These are phyloP conservation scores for Chrysopilus asiliformis DNA, from an alignment of 2,888 invertebrate genomes.

Conservation along the genomic window DNA sequence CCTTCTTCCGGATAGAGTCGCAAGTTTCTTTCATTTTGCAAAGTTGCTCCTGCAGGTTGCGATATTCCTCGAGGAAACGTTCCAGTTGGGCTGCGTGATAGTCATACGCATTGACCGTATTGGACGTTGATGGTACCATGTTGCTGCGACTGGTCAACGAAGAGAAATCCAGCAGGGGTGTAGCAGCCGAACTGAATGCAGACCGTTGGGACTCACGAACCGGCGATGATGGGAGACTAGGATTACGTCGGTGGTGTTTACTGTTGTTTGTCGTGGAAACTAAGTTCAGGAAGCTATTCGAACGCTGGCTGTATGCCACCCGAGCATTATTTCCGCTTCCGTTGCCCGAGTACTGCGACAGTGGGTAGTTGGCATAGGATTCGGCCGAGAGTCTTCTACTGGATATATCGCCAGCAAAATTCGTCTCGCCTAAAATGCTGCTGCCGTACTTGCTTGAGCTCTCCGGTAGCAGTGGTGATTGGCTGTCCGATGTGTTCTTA, in stretches of 20 bases:
- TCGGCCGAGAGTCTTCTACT: conserved; percentile 40
- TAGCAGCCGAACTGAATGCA: conserved; percentile 36
- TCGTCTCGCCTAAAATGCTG: conserved; percentile 50
- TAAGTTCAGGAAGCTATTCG: conserved; percentile 59
- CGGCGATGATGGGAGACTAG: conserved; percentile 53
- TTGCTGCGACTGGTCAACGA: conserved; percentile 37
- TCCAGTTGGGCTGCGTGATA: conserved; percentile 69
- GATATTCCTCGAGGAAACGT: conserved; percentile 65
- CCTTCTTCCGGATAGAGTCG: conserved; percentile 46
- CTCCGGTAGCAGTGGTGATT: conserved; percentile 55
- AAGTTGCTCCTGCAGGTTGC: conserved; percentile 60
- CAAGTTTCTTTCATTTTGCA: conserved; percentile 69
- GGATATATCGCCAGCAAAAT: conserved; percentile 41
- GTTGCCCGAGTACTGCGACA: conserved; percentile 19
- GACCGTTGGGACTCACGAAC: conserved; percentile 36
- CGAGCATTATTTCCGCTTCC: not conserved
- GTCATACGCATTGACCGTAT: conserved; percentile 50
- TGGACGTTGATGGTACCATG: conserved; percentile 34
- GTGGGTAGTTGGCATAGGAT: conserved; percentile 33
- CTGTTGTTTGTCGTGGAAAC: conserved; percentile 34
- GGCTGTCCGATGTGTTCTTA: conserved; percentile 47
- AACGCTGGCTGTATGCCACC: conserved; percentile 37
- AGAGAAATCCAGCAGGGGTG: conserved; percentile 47
- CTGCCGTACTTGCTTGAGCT: conserved; percentile 52
- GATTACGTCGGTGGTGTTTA: conserved; percentile 33